These are phyloP conservation scores for Chaetodon auriga DNA, from an alignment of 2,113 vertebrate species.

Conservation along the genomic window DNA sequence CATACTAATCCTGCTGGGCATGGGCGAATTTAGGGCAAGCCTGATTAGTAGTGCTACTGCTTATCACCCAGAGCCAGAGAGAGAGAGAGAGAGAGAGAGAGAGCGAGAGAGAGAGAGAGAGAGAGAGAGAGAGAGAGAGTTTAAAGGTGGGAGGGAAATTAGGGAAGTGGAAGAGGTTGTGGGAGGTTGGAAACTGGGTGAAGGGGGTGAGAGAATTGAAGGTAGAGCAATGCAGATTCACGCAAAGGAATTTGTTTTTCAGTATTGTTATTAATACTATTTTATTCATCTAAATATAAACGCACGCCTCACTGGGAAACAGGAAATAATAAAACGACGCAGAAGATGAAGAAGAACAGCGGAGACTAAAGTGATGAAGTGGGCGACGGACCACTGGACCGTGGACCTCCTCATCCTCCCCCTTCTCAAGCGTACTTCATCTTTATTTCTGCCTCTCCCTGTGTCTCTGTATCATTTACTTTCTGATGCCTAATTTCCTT, in stretches of 20 bases:
- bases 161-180: constrained; percentile 37
- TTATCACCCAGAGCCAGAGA: constrained; percentile 80
- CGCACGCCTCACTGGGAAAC: not conserved
- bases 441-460: not conserved
- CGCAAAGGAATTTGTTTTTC: constrained; percentile 33
- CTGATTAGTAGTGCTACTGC: constrained; percentile 83
- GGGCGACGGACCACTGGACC: constrained; percentile 26
- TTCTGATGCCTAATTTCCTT: not conserved
- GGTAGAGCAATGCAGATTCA: not conserved
- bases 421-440: not conserved
- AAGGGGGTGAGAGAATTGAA: constrained; percentile 7
- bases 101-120: constrained; percentile 55
- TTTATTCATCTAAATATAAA: constrained; percentile 21
- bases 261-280: not conserved
- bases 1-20: constrained; percentile 81
- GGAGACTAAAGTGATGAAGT: constrained; percentile 36
- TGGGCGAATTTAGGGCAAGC: constrained; percentile 85
- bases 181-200: constrained; percentile 43
- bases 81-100: constrained; percentile 53
- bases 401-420: constrained; percentile 15
- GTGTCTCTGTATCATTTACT: constrained; percentile 24
- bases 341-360: not conserved
- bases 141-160: constrained; percentile 28
- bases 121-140: constrained; percentile 5
- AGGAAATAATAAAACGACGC: not conserved